phyloP scores from a whole-genome alignment of 1,140 invertebrate species.

The Drosophila murphyi region DNA sequence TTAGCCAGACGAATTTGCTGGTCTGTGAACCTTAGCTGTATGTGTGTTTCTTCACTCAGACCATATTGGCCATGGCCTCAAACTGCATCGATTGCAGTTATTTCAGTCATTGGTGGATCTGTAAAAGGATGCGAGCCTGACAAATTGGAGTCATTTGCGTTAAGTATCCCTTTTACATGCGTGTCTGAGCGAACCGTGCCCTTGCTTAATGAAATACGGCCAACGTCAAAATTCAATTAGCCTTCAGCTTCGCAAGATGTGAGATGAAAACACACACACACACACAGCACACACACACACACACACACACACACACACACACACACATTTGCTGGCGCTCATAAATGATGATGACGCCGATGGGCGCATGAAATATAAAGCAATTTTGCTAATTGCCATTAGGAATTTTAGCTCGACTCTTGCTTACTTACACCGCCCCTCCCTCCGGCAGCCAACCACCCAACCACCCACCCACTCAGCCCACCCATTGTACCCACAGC shows the following conservation, averaged over 20 bases:
- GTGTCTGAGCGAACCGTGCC: not conserved
- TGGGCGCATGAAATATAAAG: conserved; percentile 71
- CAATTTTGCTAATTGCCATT: conserved; percentile 80
- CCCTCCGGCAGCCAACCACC: not conserved
- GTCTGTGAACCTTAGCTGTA: not conserved
- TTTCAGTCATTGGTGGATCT: conserved; percentile 69
- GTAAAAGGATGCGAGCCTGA: conserved; percentile 37
- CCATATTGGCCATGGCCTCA: conserved; percentile 2
- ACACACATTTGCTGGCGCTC: conserved; percentile 34
- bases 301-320: conserved; percentile 1
- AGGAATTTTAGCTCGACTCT: conserved; percentile 52
- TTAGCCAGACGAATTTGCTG: conserved; percentile 54
- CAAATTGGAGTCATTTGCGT: conserved; percentile 65
- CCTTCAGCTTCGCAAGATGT: conserved; percentile 7
- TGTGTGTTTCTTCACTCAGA: not conserved
- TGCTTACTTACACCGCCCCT: not conserved
- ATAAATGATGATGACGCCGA: conserved; percentile 73
- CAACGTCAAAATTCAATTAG: conserved; percentile 77
- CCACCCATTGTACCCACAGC: conserved; percentile 10
- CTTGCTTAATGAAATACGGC: conserved; percentile 60
- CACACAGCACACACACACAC: conserved; percentile 2
- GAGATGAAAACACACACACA: not conserved
- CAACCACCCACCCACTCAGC: not conserved
- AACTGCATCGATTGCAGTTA: conserved; percentile 67
- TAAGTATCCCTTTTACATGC: conserved; percentile 65